These are phyloP conservation scores for Centropus bengalensis DNA, from an alignment of 2,113 vertebrate species.

Conservation along the genomic window DNA sequence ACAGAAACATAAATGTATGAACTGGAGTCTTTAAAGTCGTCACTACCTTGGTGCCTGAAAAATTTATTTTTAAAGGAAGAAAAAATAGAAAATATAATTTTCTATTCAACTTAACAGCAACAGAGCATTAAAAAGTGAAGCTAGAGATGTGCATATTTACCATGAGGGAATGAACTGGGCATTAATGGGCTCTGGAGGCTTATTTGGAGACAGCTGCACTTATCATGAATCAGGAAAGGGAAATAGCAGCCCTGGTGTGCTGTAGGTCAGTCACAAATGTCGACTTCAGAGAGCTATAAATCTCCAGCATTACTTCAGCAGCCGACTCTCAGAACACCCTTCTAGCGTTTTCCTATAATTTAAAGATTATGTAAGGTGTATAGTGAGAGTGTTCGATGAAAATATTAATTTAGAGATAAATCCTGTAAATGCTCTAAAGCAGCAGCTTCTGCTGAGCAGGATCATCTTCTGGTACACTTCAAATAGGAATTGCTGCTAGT, in stretches of 20 bases:
- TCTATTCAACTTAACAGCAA: constrained; percentile 55
- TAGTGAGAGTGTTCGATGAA: constrained; percentile 69
- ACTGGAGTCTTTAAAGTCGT: constrained; percentile 31
- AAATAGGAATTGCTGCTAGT: constrained; percentile 75
- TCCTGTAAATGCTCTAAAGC: constrained; percentile 69
- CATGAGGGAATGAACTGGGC: constrained; percentile 58
- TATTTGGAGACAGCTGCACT: constrained; percentile 79
- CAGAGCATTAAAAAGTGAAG: constrained; percentile 55
- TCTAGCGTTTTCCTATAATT: constrained; percentile 75
- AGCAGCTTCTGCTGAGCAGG: constrained; percentile 56
- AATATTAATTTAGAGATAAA: constrained; percentile 84
- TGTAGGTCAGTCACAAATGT: constrained; percentile 80
- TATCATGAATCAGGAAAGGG: constrained; percentile 78
- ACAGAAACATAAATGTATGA: background rate
- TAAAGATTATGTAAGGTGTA: constrained; percentile 80
- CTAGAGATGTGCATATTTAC: constrained; percentile 72
- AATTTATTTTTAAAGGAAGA: constrained; percentile 3
- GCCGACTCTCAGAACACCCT: constrained; percentile 61
- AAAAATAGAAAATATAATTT: constrained; percentile 47
- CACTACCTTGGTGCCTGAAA: background rate
- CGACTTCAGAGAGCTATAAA: constrained; percentile 75
- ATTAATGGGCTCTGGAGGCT: constrained; percentile 73
- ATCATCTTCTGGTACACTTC: constrained; percentile 73
- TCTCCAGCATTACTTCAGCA: constrained; percentile 69
- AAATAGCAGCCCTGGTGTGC: constrained; percentile 74